phyloP scores from a whole-genome alignment of 2,113 vertebrate genomes.

The Eudyptes chrysolophus region DNA sequence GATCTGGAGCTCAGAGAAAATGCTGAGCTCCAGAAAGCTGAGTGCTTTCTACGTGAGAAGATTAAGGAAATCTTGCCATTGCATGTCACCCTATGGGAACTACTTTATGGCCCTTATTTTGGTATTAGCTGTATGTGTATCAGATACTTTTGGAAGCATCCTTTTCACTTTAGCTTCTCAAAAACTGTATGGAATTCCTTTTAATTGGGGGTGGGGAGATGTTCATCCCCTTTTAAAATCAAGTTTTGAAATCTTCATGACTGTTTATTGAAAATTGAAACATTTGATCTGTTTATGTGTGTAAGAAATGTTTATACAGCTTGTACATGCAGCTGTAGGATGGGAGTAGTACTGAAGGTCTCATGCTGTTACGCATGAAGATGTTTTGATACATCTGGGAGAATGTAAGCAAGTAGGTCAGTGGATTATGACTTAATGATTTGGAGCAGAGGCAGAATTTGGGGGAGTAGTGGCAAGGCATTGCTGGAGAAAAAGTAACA shows the following conservation, averaged over 20 bases:
- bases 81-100: background rate
- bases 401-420: slow-evolving; percentile 27
- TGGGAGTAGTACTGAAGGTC: background rate
- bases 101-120: background rate
- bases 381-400: slow-evolving; percentile 42
- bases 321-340: slow-evolving; percentile 26
- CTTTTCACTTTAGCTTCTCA: background rate
- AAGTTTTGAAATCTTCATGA: background rate
- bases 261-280: background rate
- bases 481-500: background rate
- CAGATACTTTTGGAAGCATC: background rate
- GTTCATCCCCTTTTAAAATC: background rate
- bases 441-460: slow-evolving; percentile 36
- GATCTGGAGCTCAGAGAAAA: background rate
- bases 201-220: background rate
- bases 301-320: slow-evolving; percentile 18
- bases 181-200: background rate
- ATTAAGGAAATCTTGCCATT: background rate
- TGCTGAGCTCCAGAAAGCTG: background rate
- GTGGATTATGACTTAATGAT: slow-evolving; percentile 34
- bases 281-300: background rate
- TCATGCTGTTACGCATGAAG: background rate
- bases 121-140: background rate
- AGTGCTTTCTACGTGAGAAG: background rate
- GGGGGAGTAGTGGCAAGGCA: background rate